Percentiles rank a stretch among this genome's conserved stretches.
These are phyloP conservation scores for Accipiter virgatus DNA, from an alignment of 2,113 vertebrate genomes.

Conservation along the genomic window DNA sequence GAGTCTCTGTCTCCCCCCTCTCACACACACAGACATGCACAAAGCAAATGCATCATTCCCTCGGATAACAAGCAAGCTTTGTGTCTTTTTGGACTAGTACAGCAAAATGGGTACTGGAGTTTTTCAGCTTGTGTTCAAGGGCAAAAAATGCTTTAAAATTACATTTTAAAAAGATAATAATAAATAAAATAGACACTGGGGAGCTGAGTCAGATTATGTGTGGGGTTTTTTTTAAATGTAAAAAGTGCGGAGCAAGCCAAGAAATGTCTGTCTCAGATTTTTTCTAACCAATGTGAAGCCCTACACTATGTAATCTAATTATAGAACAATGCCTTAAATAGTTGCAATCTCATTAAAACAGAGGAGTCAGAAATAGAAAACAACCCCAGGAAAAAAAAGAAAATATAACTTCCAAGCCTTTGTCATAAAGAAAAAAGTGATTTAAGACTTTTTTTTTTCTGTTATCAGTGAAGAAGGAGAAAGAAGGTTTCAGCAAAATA, in stretches of 20 bases:
- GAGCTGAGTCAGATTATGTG: neutral
- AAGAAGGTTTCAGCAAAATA: neutral
- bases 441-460: neutral
- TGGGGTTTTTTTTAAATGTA: neutral
- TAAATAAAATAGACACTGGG: neutral
- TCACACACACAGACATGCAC: neutral
- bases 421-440: neutral
- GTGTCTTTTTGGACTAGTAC: neutral
- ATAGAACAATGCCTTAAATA: neutral
- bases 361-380: neutral
- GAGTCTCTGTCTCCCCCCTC: neutral
- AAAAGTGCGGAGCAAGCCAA: neutral
- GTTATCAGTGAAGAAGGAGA: neutral
- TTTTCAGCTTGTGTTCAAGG: neutral
- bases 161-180: neutral
- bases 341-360: neutral
- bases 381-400: neutral
- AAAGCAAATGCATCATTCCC: neutral
- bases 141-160: neutral
- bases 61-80: neutral
- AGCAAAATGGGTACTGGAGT: neutral
- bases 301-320: neutral
- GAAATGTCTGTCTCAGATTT: neutral
- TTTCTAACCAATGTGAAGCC: neutral
- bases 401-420: neutral